These are phyloP conservation scores for Schizotus pectinicornis DNA, from an alignment of 2,888 invertebrate genomes.

Conservation along the genomic window DNA sequence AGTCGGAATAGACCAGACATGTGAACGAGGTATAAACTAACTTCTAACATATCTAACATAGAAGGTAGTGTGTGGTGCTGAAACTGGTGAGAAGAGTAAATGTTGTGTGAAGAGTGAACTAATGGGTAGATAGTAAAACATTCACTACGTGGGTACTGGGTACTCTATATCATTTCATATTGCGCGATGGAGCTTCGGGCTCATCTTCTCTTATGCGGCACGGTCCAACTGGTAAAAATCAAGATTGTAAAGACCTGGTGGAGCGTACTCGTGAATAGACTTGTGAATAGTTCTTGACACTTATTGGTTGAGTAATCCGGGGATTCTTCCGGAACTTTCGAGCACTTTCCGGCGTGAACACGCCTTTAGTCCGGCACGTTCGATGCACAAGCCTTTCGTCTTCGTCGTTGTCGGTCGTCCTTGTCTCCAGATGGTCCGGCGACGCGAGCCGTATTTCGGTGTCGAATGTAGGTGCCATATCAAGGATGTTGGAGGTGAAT, in stretches of 20 bases:
- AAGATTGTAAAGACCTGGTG: no score
- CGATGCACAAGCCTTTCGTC: constrained; percentile 26
- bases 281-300: no score
- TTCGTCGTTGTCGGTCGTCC: constrained; percentile 27
- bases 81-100: neutral
- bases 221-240: no score
- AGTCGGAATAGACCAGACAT: constrained; percentile 39
- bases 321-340: neutral
- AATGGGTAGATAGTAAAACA: no score
- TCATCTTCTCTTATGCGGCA: no score
- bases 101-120: no score
- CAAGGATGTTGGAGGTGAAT: constrained; percentile 50
- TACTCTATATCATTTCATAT: no score
- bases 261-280: no score
- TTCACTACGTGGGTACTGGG: no score
- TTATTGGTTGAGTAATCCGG: no score
- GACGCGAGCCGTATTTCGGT: constrained; percentile 39
- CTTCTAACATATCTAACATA: neutral
- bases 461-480: constrained; percentile 51
- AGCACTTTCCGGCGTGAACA: constrained; percentile 14
- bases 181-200: no score
- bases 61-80: neutral
- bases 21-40: constrained; percentile 36
- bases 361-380: constrained; percentile 32
- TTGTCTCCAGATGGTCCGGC: constrained; percentile 35